Base-by-base conservation (phyloP, 2,888 invertebrate species). In the Lithophane semibrunnea region DNA sequence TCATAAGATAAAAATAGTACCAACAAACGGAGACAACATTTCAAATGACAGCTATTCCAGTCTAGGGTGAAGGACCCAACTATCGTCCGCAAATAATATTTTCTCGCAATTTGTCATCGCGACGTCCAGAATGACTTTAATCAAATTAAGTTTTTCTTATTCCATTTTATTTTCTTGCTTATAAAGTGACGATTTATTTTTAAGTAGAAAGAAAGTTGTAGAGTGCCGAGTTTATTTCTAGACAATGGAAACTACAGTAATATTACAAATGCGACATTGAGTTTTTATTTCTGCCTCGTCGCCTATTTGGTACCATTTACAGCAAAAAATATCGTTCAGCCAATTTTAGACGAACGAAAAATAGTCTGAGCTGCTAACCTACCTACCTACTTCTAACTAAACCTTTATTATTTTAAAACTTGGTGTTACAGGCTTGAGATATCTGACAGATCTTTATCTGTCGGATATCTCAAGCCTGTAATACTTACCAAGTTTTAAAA, bases 81-180 rank as follows among this genome's bases (percentile, higher is more conserved):
- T 73, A 66, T 70, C 21, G 56, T 77, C 56, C 21, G 24, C 49
- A 24, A 54, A 66, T 69, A 81, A 77, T 69, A 81, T 82, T 81
- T 77, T 66, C 77, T 69, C 54, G 54, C 68, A 81, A 80, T 73
- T 82, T 77, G 65, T 77, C 73, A 81, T 70, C 56, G 60, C 64
- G 49, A 37, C 44, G 44, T 66, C 65, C 9, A 65, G 37, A 82
- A 82, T 52, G 60, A 74, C 61, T 77, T 66, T 58, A 76, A 67
- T 76, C 71, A 64, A 82, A 79, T 75, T 63, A 75, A 77, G 67
- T 56, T 49, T 60, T 49, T 67, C 74, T 52, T 56, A 29, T 71
- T 58, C 7, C n/a, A 37, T 81, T 56, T 75, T 60, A 69, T 82
- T 76, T 68, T 82, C 60, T 54, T 52, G 47, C 54, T 69, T 70